Conservation (phyloP, 1,140 invertebrate species). For the Bombus waltoni region DNA sequence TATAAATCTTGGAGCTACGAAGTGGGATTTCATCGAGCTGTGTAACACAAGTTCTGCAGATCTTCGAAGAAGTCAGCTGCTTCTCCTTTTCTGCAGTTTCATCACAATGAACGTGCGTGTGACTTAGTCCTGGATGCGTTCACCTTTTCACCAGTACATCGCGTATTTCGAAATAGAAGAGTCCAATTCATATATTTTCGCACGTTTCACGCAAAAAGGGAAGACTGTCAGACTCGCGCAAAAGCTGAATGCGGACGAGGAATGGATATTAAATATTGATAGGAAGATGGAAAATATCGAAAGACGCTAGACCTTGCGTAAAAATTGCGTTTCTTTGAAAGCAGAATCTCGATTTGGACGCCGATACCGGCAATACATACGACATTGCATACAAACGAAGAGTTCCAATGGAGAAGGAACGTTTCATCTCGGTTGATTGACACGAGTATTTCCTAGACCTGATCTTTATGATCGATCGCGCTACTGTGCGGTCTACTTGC, state of each 20-base stretch:
- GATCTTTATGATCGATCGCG: slow-evolving; percentile 36
- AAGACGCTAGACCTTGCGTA: background rate
- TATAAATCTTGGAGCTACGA: no score
- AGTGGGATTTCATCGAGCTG: no score
- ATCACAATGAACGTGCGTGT: no score
- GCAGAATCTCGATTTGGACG: background rate
- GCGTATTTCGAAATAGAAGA: background rate
- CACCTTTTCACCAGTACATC: no score
- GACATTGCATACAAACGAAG: slow-evolving; percentile 17
- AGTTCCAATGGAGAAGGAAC: background rate
- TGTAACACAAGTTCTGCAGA: no score
- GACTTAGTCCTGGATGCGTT: no score
- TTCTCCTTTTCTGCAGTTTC: no score
- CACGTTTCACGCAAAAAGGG: background rate
- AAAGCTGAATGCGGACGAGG: background rate
- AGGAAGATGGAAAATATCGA: background rate
- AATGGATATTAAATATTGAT: background rate
- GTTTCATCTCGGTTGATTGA: slow-evolving; percentile 44
- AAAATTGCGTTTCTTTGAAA: background rate
- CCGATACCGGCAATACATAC: background rate
- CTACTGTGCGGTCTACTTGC: background rate
- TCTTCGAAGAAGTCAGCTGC: no score
- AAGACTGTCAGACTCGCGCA: background rate
- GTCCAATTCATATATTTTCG: background rate
- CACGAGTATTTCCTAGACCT: slow-evolving; percentile 16